These are phyloP conservation scores for Rhegmatorhina hoffmannsi DNA, from an alignment of 2,113 vertebrate genomes.

Conservation along the genomic window DNA sequence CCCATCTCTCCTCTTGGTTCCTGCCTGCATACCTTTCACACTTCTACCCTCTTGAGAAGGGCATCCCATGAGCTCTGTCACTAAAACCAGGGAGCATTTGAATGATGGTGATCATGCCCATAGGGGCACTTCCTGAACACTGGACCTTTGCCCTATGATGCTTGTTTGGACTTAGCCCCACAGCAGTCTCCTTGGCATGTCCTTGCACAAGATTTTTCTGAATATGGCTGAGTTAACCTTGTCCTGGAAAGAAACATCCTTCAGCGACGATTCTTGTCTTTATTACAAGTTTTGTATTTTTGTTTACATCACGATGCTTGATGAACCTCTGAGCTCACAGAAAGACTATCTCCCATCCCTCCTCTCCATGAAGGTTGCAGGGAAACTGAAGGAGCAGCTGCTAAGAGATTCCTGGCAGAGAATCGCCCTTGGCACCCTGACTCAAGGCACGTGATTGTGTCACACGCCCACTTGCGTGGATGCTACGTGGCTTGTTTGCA, in stretches of 20 bases:
- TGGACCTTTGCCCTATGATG: not conserved
- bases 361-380: not conserved
- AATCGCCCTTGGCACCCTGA: conserved; percentile 1
- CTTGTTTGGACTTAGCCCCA: not conserved
- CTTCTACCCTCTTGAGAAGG: not conserved
- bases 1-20: not conserved
- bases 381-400: not conserved
- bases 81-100: not conserved
- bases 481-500: conserved; percentile 14
- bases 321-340: not conserved
- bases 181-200: not conserved
- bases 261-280: not conserved
- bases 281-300: not conserved
- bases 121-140: not conserved
- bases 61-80: not conserved
- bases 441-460: not conserved
- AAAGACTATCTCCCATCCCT: not conserved
- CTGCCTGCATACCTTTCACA: not conserved
- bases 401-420: conserved; percentile 2
- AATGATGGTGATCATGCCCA: not conserved
- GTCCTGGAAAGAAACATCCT: not conserved
- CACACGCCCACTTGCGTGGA: not conserved
- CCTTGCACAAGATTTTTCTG: not conserved
- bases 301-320: not conserved
- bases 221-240: not conserved